Evolutionary conservation across 2,888 invertebrate genomes (phyloP), one percentile per base, ranked within the genome.

Genomic region (Nebria salina): DNA sequence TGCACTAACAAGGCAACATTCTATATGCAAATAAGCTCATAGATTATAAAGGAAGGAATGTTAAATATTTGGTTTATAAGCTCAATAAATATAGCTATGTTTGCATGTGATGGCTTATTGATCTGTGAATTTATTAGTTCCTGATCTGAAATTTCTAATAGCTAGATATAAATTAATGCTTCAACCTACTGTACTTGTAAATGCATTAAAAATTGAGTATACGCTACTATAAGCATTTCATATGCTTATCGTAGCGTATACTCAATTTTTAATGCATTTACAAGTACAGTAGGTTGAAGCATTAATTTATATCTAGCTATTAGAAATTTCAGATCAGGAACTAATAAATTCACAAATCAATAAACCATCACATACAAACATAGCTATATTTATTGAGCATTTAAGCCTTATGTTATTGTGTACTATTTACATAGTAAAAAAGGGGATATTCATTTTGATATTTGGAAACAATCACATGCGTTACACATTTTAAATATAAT

Each of bases 11-110:
- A 54, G 8, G 54, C 54, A 54, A 8, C 54, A 54, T 54, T 54
- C 54, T 54, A 41, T 77, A 26, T 42, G 70, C 70, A 66, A 77
- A 77, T 70, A 77, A 54, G 77, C 70, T 72, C 70, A 68, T 43
- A 54, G 77, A 77, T 76, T 68, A 76, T 43, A 43, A 6, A 42
- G 25, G 43, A 43, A 66, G n/a, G 68, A 77, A 54, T 25, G 68
- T 54, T 70, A 70, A 77, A 77, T 77, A 77, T 77, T 77, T 77
- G 70, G 26, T 25, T 66, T 70, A 77, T 72, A 77, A 72, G 70
- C 26, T 77, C 68, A 70, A 70, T n/a, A 77, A 77, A 77, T 77
- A 70, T 70, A 41, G 43, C 54, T 54, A 7, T 54, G 54, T 54
- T 13, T 54, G 4, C 6, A 13, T 54, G 13, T 8, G 54, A 11